Evolutionary conservation across 2,888 invertebrate genomes (phyloP), one percentile per base, ranked within the genome.

Genomic region (Andrena chrysosceles): DNA sequence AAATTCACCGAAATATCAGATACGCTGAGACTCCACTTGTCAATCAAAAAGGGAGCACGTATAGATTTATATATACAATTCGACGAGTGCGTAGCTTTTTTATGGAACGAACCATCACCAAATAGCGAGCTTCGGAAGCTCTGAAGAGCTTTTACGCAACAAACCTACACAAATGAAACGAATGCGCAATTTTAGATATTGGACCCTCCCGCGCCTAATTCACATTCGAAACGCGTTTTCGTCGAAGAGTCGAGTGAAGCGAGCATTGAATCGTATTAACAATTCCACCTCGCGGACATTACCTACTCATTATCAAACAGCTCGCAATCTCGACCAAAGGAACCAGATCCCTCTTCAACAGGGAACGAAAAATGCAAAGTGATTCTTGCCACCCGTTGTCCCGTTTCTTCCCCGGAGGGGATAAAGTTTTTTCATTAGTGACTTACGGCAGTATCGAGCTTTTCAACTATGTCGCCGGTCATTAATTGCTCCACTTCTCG

Each of bases 351-450:
- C 70, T 16, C 13, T 29, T 10, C 6, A 26, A 31, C 33, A 8
- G 52, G 26, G 4, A 26, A 48, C 26, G 7, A 52, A 29, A 60
- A 49, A 35, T 16, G 42, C 35, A 52, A 26, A n/a, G 49, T 10
- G 59, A 69, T 64, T n/a, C 23, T 49, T 2, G 26, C 20, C 26
- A 31, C 5, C 7, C 33, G 54, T 31, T 26, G 59, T 23, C 54
- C 31, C 35, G n/a, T 54, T 23, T 26, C 29, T 8, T n/a, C 1
- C 13, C 59, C 26, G 10, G 48, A 1, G 63, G 69, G 64, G 49
- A 70, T 63, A 73, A 85, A 85, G 69, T 83, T 85, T 85, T 85
- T 85, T 85, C 77, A 80, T 85, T 85, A 83, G 31, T 31, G 33
- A 35, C 52, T 13, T 42, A 54, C 74, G 23, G 72, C 63, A 31